These are phyloP conservation scores for Nycteola revayana DNA, from an alignment of 2,888 invertebrate species.

Conservation along the genomic window DNA sequence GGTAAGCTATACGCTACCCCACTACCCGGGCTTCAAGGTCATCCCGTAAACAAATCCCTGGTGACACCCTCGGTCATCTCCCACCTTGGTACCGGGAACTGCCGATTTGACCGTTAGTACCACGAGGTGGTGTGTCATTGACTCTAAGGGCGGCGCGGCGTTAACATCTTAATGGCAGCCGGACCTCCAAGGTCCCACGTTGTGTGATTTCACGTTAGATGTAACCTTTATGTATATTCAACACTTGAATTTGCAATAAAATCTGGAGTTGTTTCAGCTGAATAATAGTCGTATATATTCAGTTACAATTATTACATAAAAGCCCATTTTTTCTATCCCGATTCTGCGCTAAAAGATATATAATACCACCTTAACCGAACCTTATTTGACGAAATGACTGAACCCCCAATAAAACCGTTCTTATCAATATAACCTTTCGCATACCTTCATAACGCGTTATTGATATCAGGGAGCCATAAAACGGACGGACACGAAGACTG, in stretches of 20 bases:
- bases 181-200: conserved; percentile 7
- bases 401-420: too few species aligned
- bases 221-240: conserved; percentile 6
- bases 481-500: too few species aligned
- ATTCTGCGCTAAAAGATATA: too few species aligned
- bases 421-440: too few species aligned
- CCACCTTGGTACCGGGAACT: conserved; percentile 5
- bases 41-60: conserved; percentile 55
- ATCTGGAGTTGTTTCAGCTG: too few species aligned
- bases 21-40: conserved; percentile 55
- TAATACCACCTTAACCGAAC: background rate
- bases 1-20: conserved; percentile 48
- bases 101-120: conserved; percentile 23
- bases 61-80: conserved; percentile 33
- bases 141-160: conserved; percentile 1
- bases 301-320: too few species aligned
- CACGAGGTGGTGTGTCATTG: conserved; percentile 5
- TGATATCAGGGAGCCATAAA: too few species aligned
- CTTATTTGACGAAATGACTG: too few species aligned
- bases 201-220: conserved; percentile 11
- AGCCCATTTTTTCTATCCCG: too few species aligned
- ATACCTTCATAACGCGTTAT: too few species aligned
- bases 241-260: too few species aligned
- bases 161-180: conserved; percentile 19
- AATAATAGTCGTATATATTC: too few species aligned